A percentile compares a stretch with the other conserved stretches of the same genome.
Evolutionary conservation across 2,113 vertebrate genomes (phyloP).

Genomic region (Sisor rabdophorus): DNA sequence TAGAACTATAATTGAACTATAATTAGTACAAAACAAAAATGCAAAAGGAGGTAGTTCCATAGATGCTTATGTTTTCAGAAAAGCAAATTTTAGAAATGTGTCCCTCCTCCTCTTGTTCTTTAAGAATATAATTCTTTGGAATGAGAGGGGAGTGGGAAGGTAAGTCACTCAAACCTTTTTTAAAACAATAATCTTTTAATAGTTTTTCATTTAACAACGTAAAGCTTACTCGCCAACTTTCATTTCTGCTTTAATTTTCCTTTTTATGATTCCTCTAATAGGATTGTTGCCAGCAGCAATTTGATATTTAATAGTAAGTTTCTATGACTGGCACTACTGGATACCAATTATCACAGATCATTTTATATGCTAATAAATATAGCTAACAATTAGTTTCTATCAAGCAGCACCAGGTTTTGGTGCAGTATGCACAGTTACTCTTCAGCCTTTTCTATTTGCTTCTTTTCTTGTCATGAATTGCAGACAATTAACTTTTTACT

Average conservation of each 20-base stretch:
- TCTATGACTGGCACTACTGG: too few relatives aligned
- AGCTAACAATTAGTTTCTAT: too few relatives aligned
- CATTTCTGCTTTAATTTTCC: not conserved
- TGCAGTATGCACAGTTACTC: too few relatives aligned
- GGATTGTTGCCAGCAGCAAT: not conserved
- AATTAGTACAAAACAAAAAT: too few relatives aligned
- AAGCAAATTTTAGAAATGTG: conserved; percentile 31
- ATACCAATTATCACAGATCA: too few relatives aligned
- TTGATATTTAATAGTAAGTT: not conserved
- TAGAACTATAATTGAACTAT: too few relatives aligned
- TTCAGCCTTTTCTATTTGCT: too few relatives aligned
- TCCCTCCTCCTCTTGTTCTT: conserved; percentile 29
- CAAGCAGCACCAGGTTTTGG: too few relatives aligned
- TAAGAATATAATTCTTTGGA: conserved; percentile 59
- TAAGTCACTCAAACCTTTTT: conserved; percentile 55
- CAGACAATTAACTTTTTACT: too few relatives aligned
- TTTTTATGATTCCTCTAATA: not conserved
- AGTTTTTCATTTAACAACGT: not conserved
- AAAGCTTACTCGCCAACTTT: not conserved
- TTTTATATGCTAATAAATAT: too few relatives aligned
- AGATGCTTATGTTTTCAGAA: not conserved
- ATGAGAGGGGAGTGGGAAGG: conserved; percentile 53
- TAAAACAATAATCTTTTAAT: conserved; percentile 22
- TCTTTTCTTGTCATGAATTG: too few relatives aligned
- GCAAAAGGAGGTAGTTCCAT: not conserved